Percentiles rank a stretch among this genome's conserved stretches.
Evolutionary conservation across 1,140 invertebrate species (phyloP).

Genomic region (Zaprionus ornatus): DNA sequence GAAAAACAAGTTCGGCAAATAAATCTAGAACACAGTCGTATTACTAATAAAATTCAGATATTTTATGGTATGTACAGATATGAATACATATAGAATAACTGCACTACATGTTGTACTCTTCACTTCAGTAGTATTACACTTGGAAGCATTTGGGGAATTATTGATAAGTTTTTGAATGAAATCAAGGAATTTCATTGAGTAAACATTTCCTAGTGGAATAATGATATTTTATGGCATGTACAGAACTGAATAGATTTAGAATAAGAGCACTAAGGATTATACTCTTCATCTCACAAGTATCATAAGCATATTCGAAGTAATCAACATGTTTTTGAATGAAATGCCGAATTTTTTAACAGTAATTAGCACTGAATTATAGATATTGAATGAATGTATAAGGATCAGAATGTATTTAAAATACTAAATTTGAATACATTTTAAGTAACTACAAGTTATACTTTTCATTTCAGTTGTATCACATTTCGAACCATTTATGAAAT

Average conservation of each 20-base stretch:
- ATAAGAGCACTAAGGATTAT: background rate
- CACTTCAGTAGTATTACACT: too few species aligned
- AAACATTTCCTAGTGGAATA: background rate
- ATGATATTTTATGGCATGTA: background rate
- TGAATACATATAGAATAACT: background rate
- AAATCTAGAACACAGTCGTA: background rate
- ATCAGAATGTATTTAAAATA: too few species aligned
- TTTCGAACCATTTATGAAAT: too few species aligned
- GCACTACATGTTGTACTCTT: too few species aligned
- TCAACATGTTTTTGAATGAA: background rate
- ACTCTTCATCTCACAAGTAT: background rate
- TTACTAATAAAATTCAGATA: background rate
- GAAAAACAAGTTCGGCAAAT: background rate
- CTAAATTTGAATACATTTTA: too few species aligned
- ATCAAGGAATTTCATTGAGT: too few species aligned
- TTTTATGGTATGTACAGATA: background rate
- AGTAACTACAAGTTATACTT: too few species aligned
- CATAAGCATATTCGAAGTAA: background rate
- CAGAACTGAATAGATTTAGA: background rate
- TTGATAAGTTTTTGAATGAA: background rate
- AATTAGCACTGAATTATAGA: too few species aligned
- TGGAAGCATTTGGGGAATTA: background rate
- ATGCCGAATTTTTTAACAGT: background rate
- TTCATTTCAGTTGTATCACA: too few species aligned
- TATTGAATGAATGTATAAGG: too few species aligned